Evolutionary conservation across 2,113 vertebrate species (phyloP).

Genomic region (Lates calcarifer): DNA sequence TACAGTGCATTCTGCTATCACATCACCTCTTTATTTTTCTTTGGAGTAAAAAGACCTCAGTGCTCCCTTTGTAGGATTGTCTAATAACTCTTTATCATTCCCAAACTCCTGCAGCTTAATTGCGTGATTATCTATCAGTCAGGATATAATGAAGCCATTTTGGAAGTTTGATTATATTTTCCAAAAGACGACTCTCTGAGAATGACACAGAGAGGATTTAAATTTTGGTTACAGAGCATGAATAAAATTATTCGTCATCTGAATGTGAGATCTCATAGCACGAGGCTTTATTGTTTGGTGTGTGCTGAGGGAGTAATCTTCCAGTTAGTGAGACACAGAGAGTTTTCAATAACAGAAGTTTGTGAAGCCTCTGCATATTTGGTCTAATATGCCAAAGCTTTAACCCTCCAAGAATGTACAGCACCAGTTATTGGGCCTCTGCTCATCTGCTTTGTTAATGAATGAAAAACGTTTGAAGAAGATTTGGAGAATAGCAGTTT

Average conservation of each 20-base stretch:
- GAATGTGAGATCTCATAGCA: constrained; percentile 8
- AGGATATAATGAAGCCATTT: constrained; percentile 35
- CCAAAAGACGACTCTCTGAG: constrained; percentile 9
- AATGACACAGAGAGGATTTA: constrained; percentile 21
- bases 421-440: not conserved
- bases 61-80: constrained; percentile 16
- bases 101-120: constrained; percentile 37
- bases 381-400: not conserved
- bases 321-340: constrained; percentile 3
- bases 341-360: not conserved
- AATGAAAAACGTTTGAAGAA: not conserved
- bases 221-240: constrained; percentile 40
- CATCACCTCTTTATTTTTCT: constrained; percentile 2
- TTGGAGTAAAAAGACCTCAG: not conserved
- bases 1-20: not conserved
- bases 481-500: not conserved
- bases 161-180: constrained; percentile 47
- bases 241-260: constrained; percentile 25
- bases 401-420: not conserved
- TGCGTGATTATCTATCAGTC: constrained; percentile 39
- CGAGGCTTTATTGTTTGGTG: not conserved
- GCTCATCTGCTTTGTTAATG: not conserved
- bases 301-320: constrained; percentile 15
- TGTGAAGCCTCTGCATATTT: not conserved
- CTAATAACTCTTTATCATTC: constrained; percentile 45